phyloP scores from a whole-genome alignment of 2,888 invertebrate species.

The Acrobasis repandana region DNA sequence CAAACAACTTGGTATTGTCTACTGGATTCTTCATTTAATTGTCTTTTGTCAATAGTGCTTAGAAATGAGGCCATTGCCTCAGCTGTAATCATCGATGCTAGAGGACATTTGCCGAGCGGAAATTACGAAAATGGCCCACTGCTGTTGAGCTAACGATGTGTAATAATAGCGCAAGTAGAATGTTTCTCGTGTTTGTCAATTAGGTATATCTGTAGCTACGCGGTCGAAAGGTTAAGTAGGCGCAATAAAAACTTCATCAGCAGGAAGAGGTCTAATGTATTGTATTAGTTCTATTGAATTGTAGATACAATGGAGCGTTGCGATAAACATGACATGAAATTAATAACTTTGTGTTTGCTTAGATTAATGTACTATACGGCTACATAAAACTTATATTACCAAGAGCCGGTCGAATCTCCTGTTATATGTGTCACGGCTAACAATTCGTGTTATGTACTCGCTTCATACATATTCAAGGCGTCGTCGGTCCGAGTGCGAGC shows the following conservation, averaged over 20 bases:
- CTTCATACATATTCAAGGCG: constrained; percentile 75
- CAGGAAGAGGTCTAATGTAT: constrained; percentile 38
- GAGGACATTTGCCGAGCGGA: constrained; percentile 49
- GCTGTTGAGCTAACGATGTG: constrained; percentile 35
- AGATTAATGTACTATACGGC: not conserved
- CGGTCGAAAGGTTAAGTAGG: constrained; percentile 37
- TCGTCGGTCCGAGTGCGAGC: constrained; percentile 56
- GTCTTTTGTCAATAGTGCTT: constrained; percentile 55
- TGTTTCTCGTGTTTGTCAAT: constrained; percentile 25
- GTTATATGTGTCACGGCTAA: constrained; percentile 74
- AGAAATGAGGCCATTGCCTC: constrained; percentile 57
- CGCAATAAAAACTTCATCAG: constrained; percentile 36
- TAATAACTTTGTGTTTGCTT: too few species aligned
- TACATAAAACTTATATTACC: not conserved
- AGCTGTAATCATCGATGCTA: constrained; percentile 41
- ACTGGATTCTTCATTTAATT: constrained; percentile 49
- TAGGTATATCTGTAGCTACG: constrained; percentile 24
- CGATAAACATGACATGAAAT: constrained; percentile 33
- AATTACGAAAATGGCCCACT: constrained; percentile 49
- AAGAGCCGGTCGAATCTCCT: constrained; percentile 51
- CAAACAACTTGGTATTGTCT: constrained; percentile 40
- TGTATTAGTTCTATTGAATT: constrained; percentile 40
- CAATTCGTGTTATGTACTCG: constrained; percentile 52
- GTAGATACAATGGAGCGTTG: constrained; percentile 35
- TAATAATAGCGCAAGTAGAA: constrained; percentile 28